These are phyloP conservation scores for Sinohyriopsis cumingii DNA, from an alignment of 2,888 invertebrate species.

Conservation along the genomic window DNA sequence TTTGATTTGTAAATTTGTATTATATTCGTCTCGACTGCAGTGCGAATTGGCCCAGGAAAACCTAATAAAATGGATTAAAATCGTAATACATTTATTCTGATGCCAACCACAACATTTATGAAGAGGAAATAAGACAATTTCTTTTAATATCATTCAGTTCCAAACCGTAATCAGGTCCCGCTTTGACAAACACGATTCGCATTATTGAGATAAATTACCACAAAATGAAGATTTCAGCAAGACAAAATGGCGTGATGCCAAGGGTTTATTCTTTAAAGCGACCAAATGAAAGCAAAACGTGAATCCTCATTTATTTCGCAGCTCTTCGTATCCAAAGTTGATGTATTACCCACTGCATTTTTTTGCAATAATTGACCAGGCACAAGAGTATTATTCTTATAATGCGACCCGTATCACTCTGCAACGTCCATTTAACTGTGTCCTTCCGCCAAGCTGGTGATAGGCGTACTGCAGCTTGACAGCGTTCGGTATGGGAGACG, in stretches of 20 bases:
- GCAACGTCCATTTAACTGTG: slow-evolving; percentile 22
- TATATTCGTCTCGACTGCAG: too few species aligned
- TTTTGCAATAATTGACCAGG: slow-evolving; percentile 39
- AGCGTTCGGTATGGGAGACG: too few species aligned
- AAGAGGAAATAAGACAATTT: slow-evolving; percentile 34
- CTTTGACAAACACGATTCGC: too few species aligned
- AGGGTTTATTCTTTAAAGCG: not conserved
- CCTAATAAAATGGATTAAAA: too few species aligned
- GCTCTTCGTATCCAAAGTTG: too few species aligned
- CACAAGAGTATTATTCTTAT: slow-evolving; percentile 42
- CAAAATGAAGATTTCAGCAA: slow-evolving; percentile 26
- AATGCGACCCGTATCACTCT: slow-evolving; percentile 34
- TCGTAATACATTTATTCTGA: too few species aligned
- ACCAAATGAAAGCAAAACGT: too few species aligned
- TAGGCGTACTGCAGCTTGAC: too few species aligned
- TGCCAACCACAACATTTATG: slow-evolving; percentile 12
- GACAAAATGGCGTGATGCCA: slow-evolving; percentile 27
- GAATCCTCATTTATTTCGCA: too few species aligned
- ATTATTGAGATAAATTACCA: slow-evolving; percentile 34
- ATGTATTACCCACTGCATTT: not conserved
- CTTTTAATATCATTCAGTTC: slow-evolving; percentile 43
- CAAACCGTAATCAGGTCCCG: slow-evolving; percentile 29
- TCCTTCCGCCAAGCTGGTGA: too few species aligned
- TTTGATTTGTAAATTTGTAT: too few species aligned
- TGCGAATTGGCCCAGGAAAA: too few species aligned